Base-by-base conservation (phyloP, 2,888 invertebrate species). In the Trachelus troglodyta region DNA sequence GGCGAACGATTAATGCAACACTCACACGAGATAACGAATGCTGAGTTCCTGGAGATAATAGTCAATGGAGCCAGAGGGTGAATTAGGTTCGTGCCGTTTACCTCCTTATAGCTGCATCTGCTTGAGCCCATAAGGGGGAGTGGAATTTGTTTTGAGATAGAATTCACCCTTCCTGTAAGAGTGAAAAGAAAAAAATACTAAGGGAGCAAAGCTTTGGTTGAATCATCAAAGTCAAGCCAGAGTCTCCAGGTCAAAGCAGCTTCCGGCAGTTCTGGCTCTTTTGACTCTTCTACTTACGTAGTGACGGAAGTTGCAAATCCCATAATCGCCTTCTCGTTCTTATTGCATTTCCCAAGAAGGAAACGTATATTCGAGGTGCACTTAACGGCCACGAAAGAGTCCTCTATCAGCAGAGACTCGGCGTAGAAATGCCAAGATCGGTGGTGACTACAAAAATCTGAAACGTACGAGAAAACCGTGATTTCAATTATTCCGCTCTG, bases 361-460 rank as follows among this genome's bases (percentile, higher is more conserved):
- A 83, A 85, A 0, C n/a, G n/a, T 0, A 11, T 11, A 4, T 71
- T 11, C 15, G 69, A 69, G 1, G 77, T 30, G 73, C 89, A 90
- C 35, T 77, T 75, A 1, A 84, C 84, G 0, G 92, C 91, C 4
- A 90, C 34, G 81, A 93, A 92, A 69, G 88, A 82, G 0, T 90
- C 90, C 1, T 91, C 92, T 0, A 75, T 73, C 15, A 6, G 37
- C 69, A 93, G 82, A 0, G 93, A 93, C 83, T 93, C 93, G 1
- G 93, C 89, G 90, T 92, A 93, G 80, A 87, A 92, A 0, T 71
- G 75, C 92, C 92, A 93, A 0, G 93, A 93, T 0, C 93, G 92
- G 88, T 92, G 92, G 84, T 93, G 93, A 78, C 93, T 93, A 87
- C 93, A 93, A 83, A 92, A 92, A 80, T 92, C 93, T 93, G 85